These are phyloP conservation scores for Plebejus argus DNA, from an alignment of 2,888 invertebrate genomes.

Conservation along the genomic window DNA sequence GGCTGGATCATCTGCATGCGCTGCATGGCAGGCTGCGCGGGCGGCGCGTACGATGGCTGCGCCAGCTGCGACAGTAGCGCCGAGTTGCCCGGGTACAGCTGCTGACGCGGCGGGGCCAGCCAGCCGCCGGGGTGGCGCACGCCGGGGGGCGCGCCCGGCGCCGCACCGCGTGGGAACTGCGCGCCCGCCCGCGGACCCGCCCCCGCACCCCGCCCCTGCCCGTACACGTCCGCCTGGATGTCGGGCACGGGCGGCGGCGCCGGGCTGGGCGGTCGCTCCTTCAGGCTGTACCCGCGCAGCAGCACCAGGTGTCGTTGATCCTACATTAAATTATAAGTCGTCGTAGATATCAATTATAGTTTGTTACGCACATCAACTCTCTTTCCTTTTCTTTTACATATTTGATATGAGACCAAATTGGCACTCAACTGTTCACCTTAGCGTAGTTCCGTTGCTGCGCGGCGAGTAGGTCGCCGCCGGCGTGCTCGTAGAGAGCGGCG, in stretches of 20 bases:
- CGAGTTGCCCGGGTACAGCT: constrained; percentile 68
- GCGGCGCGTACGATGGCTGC: constrained; percentile 81
- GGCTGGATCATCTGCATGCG: constrained; percentile 62
- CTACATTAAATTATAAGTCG: constrained; percentile 44
- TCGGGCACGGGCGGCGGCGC: constrained; percentile 79
- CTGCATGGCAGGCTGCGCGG: constrained; percentile 74
- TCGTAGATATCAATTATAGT: background rate
- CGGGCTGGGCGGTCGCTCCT: constrained; percentile 84
- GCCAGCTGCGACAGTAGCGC: constrained; percentile 83
- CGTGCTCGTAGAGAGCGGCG: constrained; percentile 93
- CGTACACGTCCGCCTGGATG: constrained; percentile 65
- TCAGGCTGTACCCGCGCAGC: constrained; percentile 86
- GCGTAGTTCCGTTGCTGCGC: constrained; percentile 94
- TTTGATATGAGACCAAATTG: background rate
- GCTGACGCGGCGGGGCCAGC: constrained; percentile 57
- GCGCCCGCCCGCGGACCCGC: constrained; percentile 41
- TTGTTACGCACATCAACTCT: background rate
- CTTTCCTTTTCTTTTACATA: too few relatives aligned
- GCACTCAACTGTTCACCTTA: constrained; percentile 74
- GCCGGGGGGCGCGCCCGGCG: constrained; percentile 46
- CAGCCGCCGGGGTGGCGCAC: constrained; percentile 43
- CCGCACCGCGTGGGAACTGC: constrained; percentile 44
- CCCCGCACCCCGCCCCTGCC: constrained; percentile 55
- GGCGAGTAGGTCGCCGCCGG: constrained; percentile 90
- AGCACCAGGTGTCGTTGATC: constrained; percentile 91